A percentile compares a stretch with the other conserved stretches of the same genome.
Conservation (phyloP, 2,113 vertebrate species). For the Lycaon pictus region DNA sequence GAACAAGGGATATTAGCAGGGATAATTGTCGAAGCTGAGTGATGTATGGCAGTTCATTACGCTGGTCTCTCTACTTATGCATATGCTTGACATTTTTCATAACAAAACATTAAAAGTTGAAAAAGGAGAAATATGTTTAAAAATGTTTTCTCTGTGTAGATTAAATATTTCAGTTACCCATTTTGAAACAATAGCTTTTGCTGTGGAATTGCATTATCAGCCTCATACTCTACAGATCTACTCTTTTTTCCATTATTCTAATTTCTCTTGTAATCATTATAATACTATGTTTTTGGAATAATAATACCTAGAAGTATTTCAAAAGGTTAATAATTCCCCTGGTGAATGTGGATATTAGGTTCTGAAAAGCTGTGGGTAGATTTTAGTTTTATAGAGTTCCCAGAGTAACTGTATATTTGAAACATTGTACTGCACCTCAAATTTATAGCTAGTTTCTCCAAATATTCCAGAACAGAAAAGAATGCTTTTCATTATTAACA, state of each 20-base stretch:
- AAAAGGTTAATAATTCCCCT: not conserved
- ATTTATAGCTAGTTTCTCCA: constrained; percentile 11
- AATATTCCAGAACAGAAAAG: not conserved
- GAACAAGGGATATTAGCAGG: not conserved
- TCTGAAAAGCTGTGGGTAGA: not conserved
- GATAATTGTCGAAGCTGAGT: not conserved
- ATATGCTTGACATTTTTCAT: constrained; percentile 17
- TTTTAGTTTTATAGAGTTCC: constrained; percentile 48
- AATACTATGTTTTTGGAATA: not conserved
- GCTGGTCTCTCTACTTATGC: not conserved
- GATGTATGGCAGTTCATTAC: not conserved
- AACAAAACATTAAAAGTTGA: constrained; percentile 19
- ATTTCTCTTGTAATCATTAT: not conserved
- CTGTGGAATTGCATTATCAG: not conserved
- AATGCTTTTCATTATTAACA: constrained; percentile 8
- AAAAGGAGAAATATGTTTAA: constrained; percentile 4
- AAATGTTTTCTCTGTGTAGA: not conserved
- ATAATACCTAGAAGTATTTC: not conserved
- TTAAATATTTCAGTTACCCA: not conserved
- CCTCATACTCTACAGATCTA: not conserved
- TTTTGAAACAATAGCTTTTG: constrained; percentile 37
- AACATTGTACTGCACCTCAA: constrained; percentile 6
- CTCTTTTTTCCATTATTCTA: constrained; percentile 18
- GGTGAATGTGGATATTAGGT: not conserved
- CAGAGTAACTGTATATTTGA: constrained; percentile 34